phyloP scores from a whole-genome alignment of 1,140 invertebrate species.

The Drosophila yakuba region DNA sequence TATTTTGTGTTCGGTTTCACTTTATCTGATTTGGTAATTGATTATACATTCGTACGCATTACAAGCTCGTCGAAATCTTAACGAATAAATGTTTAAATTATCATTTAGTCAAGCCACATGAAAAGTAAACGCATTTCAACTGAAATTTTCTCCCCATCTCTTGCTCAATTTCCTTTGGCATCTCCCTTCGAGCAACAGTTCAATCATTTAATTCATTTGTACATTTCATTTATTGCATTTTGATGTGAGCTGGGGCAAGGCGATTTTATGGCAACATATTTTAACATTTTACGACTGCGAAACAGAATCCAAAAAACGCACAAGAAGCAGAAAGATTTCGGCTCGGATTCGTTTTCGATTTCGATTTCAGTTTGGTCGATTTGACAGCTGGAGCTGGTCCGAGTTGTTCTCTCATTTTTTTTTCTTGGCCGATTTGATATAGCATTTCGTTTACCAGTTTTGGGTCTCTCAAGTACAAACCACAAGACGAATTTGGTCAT shows the following conservation, averaged over 20 bases:
- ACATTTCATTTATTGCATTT: conserved; percentile 71
- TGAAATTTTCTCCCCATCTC: conserved; percentile 8
- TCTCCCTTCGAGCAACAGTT: conserved; percentile 15
- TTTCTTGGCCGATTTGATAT: conserved; percentile 43
- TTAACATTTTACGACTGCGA: conserved; percentile 55
- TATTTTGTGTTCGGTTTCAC: conserved; percentile 15
- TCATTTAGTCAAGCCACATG: conserved; percentile 25
- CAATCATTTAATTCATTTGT: conserved; percentile 66
- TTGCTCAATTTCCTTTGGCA: conserved; percentile 16
- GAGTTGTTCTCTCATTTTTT: conserved; percentile 33
- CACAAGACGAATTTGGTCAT: conserved; percentile 81
- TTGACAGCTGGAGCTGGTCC: conserved; percentile 70
- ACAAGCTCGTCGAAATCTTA: conserved; percentile 13
- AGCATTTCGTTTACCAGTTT: conserved; percentile 77
- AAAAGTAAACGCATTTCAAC: conserved; percentile 39
- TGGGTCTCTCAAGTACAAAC: conserved; percentile 78
- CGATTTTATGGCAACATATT: conserved; percentile 78
- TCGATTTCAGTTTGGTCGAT: conserved; percentile 61
- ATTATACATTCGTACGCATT: conserved; percentile 28
- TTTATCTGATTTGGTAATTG: conserved; percentile 19
- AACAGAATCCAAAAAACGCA: conserved; percentile 15
- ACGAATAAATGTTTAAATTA: conserved; percentile 52
- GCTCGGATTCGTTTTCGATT: conserved; percentile 54
- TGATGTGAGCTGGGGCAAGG: conserved; percentile 48
- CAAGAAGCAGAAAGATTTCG: conserved; percentile 41